These are phyloP conservation scores for Gallinago nigripennis DNA, from an alignment of 2,797 vertebrate genomes.

Conservation along the genomic window DNA sequence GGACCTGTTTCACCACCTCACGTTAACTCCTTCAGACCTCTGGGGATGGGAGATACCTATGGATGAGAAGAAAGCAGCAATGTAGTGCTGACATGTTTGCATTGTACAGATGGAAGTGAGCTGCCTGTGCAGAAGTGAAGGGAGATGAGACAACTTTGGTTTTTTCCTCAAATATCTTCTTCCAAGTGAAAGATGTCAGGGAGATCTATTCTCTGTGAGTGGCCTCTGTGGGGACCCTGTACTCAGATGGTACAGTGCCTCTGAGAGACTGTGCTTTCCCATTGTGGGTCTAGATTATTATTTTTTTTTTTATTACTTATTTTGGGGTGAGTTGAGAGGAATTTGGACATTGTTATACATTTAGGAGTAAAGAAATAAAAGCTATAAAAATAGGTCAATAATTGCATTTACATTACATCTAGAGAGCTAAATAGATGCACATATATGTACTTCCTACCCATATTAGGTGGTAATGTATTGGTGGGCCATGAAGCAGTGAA, in stretches of 20 bases:
- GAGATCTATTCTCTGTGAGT: neutral
- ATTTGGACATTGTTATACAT: neutral
- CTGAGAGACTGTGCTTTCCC: neutral
- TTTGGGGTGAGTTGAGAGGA: accelerated
- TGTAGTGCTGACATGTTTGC: neutral
- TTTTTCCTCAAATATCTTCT: neutral
- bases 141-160: neutral
- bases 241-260: neutral
- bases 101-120: neutral
- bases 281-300: neutral
- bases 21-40: neutral
- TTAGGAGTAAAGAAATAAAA: neutral
- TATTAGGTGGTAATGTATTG: neutral
- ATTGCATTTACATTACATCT: neutral
- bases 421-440: neutral
- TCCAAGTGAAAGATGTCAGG: neutral
- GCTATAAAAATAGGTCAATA: neutral
- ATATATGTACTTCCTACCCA: neutral
- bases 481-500: neutral
- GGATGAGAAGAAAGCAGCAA: neutral
- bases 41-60: accelerated
- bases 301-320: neutral
- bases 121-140: neutral
- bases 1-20: neutral
- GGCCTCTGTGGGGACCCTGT: neutral